phyloP scores from a whole-genome alignment of 2,888 invertebrate genomes.

The Argyresthia goedartella region DNA sequence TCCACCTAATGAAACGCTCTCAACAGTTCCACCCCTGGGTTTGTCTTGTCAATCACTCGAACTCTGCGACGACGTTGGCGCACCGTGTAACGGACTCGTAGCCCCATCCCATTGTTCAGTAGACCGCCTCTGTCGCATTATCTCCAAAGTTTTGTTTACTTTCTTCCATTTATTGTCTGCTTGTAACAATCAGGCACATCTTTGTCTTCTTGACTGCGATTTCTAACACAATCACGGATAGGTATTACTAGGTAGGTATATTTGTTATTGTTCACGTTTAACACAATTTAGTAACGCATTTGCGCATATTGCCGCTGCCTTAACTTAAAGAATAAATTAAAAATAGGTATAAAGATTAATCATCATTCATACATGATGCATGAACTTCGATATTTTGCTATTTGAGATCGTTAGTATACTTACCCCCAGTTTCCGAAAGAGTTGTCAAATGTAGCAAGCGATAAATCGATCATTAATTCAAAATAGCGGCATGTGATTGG shows the following conservation, averaged over 20 bases:
- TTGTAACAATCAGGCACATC: neutral
- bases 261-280: neutral
- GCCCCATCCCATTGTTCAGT: conserved; percentile 57
- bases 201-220: neutral
- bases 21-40: conserved; percentile 40
- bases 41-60: conserved; percentile 61
- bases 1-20: conserved; percentile 50
- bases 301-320: no score
- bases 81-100: conserved; percentile 60
- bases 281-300: no score
- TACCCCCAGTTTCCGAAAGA: no score
- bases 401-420: no score
- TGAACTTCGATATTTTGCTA: no score
- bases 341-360: no score
- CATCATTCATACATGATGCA: no score
- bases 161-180: conserved; percentile 33
- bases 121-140: conserved; percentile 56
- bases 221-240: neutral
- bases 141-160: conserved; percentile 59
- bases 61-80: conserved; percentile 31
- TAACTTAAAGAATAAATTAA: no score
- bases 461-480: no score
- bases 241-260: neutral
- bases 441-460: no score
- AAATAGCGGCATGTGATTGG: no score